Evolutionary conservation across 2,797 vertebrate genomes (phyloP).

Genomic region (Enteromius thamalakanensis): DNA sequence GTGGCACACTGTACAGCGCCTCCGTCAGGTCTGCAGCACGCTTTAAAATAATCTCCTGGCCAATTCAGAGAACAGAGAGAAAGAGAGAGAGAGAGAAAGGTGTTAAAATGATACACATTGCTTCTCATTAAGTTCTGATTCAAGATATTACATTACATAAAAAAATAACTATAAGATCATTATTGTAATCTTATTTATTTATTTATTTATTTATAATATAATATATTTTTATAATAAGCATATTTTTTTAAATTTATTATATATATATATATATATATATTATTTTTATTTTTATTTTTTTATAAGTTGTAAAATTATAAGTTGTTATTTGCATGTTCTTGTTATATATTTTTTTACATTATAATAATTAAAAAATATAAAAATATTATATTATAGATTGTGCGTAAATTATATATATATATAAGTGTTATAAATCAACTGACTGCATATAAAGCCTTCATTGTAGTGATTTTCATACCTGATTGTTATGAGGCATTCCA

Average conservation of each 20-base stretch:
- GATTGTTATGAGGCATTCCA: slow-evolving; percentile 82
- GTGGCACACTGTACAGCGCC: slow-evolving; percentile 89
- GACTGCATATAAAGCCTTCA: background rate
- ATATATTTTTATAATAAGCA: background rate
- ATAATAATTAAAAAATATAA: background rate
- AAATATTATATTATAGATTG: background rate
- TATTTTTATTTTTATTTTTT: too few species aligned
- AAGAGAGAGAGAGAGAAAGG: background rate
- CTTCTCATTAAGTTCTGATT: background rate
- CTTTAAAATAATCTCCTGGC: slow-evolving; percentile 84
- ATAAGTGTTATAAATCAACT: background rate
- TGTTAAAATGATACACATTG: background rate
- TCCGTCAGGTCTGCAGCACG: slow-evolving; percentile 84
- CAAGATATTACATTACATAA: background rate
- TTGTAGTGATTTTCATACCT: slow-evolving; percentile 65
- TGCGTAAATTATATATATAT: background rate
- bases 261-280: background rate
- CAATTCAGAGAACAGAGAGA: background rate
- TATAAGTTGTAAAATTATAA: background rate
- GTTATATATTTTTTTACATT: background rate
- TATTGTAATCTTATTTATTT: background rate
- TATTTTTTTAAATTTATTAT: background rate
- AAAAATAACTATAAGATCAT: background rate
- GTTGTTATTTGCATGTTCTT: background rate
- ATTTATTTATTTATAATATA: too few species aligned